Evolutionary conservation across 1,140 invertebrate species (phyloP).

Genomic region (Penaeus japonicus): DNA sequence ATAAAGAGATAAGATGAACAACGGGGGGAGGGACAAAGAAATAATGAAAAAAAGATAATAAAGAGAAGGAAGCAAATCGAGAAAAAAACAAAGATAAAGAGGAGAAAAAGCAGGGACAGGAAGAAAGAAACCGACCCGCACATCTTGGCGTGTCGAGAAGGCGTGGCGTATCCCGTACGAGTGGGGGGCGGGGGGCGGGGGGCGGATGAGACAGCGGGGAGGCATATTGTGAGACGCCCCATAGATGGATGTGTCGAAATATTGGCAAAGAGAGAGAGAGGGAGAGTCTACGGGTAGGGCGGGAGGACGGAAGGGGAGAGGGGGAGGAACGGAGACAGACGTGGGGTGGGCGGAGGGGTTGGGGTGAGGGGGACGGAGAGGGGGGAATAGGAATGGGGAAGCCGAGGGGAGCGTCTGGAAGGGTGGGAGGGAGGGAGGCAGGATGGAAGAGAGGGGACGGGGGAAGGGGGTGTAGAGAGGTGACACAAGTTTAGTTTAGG

Average conservation of each 20-base stretch:
- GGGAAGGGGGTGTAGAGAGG: neutral
- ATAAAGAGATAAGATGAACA: no score
- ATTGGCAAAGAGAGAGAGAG: neutral
- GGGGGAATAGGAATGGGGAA: neutral
- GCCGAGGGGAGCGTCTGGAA: neutral
- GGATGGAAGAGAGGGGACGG: neutral
- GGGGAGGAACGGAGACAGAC: neutral
- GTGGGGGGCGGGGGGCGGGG: neutral
- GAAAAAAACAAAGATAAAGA: no score
- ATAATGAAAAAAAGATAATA: no score
- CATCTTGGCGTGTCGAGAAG: no score
- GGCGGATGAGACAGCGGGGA: neutral
- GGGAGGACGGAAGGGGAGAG: neutral
- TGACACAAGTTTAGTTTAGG: no score
- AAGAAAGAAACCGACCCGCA: no score
- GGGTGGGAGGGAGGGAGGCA: neutral
- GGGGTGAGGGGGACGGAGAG: neutral
- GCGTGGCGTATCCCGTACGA: no score
- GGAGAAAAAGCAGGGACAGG: no score
- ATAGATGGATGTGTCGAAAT: neutral
- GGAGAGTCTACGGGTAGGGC: slow-evolving; percentile 10
- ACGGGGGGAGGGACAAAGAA: no score
- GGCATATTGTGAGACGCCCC: neutral
- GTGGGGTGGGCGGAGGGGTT: neutral
- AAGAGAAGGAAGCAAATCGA: no score